Base-by-base conservation (phyloP, 2,888 invertebrate species). In the Conistra vaccinii region DNA sequence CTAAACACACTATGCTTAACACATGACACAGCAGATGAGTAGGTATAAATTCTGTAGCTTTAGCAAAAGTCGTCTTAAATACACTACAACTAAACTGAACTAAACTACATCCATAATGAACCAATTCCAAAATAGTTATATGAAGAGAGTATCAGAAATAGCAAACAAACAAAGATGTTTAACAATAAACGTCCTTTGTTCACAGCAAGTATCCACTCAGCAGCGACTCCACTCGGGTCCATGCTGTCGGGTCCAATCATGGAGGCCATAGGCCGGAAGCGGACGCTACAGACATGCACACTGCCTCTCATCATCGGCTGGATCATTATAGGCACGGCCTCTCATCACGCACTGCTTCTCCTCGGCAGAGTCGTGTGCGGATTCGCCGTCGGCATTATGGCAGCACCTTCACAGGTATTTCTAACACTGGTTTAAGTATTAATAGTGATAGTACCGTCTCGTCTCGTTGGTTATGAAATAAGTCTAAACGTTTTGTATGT, bases 191-290 rank as follows among this genome's bases (percentile, higher is more conserved):
- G 0, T 68, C n/a, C 32, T 55, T 81, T 78, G 67, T 72, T 60
- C 69, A 39, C 94, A 98, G 98, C 98, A 6, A 98, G 98, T 87
- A 97, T 98, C 20, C 98, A 98, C 90, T 98, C 98, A 45, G 97
- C 98, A 73, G 98, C 98, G 0, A 98, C 98, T 0, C 98, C 98
- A 0, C 89, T 98, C 1, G 98, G 98, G 1, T 97, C 98, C 0
- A 93, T 98, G 88, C 86, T 98, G 53, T 98, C 98, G 0, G 98
- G 98, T 0, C 97, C 98, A 0, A 92, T 98, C 68, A 97, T 98
- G 95, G 98, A 98, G 87, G 96, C 96, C 57, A 97, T 97, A 86
- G 98, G 98, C 0, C 96, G 98, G 73, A 97, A 97, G 79, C 96
- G 97, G 45, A 97, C 98, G 10, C 92, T 98, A 70, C 97, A 98